A percentile compares a stretch with the other conserved stretches of the same genome.
Evolutionary conservation across 2,113 vertebrate species (phyloP).

Genomic region (Tylochromis polylepis): DNA sequence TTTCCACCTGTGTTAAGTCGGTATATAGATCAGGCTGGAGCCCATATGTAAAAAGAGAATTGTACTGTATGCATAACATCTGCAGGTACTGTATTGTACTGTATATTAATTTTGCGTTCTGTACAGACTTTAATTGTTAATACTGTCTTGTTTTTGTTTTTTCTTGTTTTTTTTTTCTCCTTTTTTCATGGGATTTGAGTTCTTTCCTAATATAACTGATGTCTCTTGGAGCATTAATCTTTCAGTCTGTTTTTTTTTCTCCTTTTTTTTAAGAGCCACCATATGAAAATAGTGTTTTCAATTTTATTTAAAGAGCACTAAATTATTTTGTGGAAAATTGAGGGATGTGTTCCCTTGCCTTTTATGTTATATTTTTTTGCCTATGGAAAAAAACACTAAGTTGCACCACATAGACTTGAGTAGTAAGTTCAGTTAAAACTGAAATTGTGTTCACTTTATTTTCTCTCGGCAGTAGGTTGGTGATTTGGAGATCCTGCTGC

Average conservation of each 20-base stretch:
- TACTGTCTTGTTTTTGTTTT: too few species aligned
- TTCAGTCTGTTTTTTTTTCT: constrained; percentile 9
- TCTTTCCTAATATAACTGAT: constrained; percentile 66
- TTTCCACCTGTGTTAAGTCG: constrained; percentile 89
- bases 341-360: constrained; percentile 61
- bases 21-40: constrained; percentile 90
- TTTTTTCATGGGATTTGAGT: constrained; percentile 63
- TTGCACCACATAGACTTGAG: constrained; percentile 59
- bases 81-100: constrained; percentile 94
- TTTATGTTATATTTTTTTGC: constrained; percentile 62
- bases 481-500: constrained; percentile 42
- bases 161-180: not conserved
- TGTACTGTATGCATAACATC: constrained; percentile 89
- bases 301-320: constrained; percentile 72
- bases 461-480: constrained; percentile 56
- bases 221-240: constrained; percentile 63
- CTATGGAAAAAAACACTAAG: constrained; percentile 50
- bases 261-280: constrained; percentile 53
- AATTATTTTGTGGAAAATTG: constrained; percentile 68
- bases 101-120: constrained; percentile 90
- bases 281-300: constrained; percentile 68
- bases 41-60: constrained; percentile 86
- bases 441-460: constrained; percentile 67
- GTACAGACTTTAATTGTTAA: constrained; percentile 84
- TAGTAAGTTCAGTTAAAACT: constrained; percentile 58